A percentile compares a stretch with the other conserved stretches of the same genome.
phyloP scores from a whole-genome alignment of 2,888 invertebrate species.

The Chorisops tibialis region DNA sequence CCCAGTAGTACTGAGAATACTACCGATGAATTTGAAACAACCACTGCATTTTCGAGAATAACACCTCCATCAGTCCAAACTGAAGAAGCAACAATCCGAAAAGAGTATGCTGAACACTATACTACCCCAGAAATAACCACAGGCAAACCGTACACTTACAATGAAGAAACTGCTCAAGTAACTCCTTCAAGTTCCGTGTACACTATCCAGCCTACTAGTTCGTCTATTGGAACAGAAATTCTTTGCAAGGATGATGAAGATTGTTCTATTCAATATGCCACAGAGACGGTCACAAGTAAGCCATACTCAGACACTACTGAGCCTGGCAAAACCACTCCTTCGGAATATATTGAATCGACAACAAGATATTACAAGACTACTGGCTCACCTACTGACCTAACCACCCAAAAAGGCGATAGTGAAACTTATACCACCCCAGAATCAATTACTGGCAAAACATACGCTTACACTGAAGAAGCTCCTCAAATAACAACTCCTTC shows the following conservation, averaged over 20 bases:
- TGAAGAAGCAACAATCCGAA: no score
- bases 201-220: background rate
- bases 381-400: no score
- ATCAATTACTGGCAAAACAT: background rate
- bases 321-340: background rate
- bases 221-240: no score
- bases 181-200: background rate
- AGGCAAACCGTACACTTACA: background rate
- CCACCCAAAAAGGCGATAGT: no score
- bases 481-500: background rate
- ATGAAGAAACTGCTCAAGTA: background rate
- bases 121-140: background rate
- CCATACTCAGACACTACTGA: background rate
- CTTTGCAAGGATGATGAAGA: no score
- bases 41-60: background rate
- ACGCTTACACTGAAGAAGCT: background rate
- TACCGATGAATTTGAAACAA: conserved; percentile 13
- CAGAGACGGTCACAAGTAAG: background rate
- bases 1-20: background rate
- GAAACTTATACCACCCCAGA: background rate
- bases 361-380: background rate
- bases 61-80: background rate
- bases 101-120: no score
- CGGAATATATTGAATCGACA: background rate
- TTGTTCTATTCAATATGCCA: background rate